Evolutionary conservation across 2,888 invertebrate genomes (phyloP).

Genomic region (Zaprionus lineosus): DNA sequence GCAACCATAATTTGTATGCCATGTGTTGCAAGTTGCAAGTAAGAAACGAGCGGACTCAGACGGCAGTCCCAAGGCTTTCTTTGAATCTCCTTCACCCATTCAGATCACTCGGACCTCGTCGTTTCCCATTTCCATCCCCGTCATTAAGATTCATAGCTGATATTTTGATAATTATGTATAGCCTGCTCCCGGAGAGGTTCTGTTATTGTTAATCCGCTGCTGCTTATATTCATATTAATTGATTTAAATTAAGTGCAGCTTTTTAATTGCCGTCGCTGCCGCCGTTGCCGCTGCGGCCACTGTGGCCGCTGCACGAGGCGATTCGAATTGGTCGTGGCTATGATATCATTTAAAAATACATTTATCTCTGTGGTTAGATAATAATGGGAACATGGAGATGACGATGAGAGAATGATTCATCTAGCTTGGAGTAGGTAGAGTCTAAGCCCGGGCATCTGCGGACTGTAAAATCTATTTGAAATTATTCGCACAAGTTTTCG

Average conservation of each 20-base stretch:
- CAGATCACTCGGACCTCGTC: neutral
- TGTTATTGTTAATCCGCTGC: neutral
- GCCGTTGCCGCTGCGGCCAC: too few relatives aligned
- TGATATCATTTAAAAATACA: neutral
- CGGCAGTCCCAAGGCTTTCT: constrained; percentile 17
- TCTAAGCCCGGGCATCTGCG: too few relatives aligned
- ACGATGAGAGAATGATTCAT: too few relatives aligned
- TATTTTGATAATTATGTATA: constrained; percentile 28
- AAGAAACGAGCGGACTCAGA: constrained; percentile 3
- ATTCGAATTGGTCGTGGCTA: neutral
- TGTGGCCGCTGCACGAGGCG: too few relatives aligned
- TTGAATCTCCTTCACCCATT: constrained; percentile 6
- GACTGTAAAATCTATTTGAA: too few relatives aligned
- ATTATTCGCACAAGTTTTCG: neutral
- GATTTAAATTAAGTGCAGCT: constrained; percentile 8
- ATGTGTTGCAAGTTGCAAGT: neutral
- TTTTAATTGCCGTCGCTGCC: too few relatives aligned
- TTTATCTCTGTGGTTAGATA: neutral
- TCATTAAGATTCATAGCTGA: neutral
- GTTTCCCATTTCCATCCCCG: neutral
- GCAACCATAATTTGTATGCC: constrained; percentile 4
- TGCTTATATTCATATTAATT: constrained; percentile 19
- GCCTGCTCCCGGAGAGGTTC: neutral
- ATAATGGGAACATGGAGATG: too few relatives aligned
- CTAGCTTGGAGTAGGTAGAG: too few relatives aligned